Percentiles rank a stretch among this genome's conserved stretches.
These are phyloP conservation scores for Leptinotarsa peninsularis DNA, from an alignment of 2,888 invertebrate species.

Conservation along the genomic window DNA sequence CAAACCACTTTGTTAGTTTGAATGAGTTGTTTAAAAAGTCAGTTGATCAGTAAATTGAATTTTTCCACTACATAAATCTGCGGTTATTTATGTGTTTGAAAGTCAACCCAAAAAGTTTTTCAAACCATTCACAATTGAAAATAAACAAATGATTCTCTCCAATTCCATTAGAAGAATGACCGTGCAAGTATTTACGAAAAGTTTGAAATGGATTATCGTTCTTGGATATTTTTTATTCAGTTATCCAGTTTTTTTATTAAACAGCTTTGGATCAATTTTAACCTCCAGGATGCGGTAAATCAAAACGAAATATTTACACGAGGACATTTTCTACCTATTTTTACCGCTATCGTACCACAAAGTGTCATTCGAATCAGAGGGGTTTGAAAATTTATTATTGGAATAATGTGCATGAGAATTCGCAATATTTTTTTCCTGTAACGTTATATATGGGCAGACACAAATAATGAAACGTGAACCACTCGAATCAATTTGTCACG, in stretches of 20 bases:
- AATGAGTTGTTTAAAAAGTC: too few relatives aligned
- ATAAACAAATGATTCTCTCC: too few relatives aligned
- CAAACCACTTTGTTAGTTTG: too few relatives aligned
- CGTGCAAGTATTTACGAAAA: background rate
- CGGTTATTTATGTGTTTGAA: too few relatives aligned
- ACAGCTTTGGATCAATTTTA: background rate
- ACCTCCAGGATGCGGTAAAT: slow-evolving; percentile 16
- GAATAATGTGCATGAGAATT: background rate
- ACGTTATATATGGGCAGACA: background rate
- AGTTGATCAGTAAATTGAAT: too few relatives aligned
- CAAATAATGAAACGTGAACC: too few relatives aligned
- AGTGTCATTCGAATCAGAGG: slow-evolving; percentile 16
- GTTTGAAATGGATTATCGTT: background rate
- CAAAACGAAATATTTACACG: slow-evolving; percentile 17
- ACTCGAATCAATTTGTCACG: too few relatives aligned
- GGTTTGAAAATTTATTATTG: slow-evolving; percentile 16
- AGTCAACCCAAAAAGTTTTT: too few relatives aligned
- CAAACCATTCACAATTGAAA: too few relatives aligned
- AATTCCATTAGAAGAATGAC: too few relatives aligned
- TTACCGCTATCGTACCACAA: slow-evolving; percentile 12
- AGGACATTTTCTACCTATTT: slow-evolving; percentile 17
- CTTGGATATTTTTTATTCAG: background rate
- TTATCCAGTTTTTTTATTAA: background rate
- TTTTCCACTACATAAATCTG: too few relatives aligned
- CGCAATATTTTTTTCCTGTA: background rate